Evolutionary conservation across 30 jellyfish, hydroid and myxozoan species (phyloP), one percentile per base, ranked within the genome.

Genomic region (Hydractinia echinata): DNA sequence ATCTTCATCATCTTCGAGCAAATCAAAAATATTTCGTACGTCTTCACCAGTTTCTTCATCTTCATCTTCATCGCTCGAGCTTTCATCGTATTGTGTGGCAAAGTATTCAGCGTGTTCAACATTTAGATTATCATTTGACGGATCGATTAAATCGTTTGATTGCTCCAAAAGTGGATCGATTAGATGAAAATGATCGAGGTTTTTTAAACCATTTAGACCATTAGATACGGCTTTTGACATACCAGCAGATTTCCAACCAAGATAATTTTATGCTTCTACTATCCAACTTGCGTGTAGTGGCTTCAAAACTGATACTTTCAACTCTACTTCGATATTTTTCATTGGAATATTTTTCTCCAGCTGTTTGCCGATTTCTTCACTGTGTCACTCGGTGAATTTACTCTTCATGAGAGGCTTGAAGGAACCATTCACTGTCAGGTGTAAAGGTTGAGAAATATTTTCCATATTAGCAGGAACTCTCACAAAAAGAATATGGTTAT

Each of bases 391-490:
- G 51, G 78, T 67, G 4, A 67, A 67, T 67, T 67, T 67, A 13
- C 78, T 67, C 51, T 67, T 67, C 78, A 67, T 67, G 78, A 67
- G 21, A 15, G 78, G 2, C 78, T 67, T 67, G 19, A 21, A 15
- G 11, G 78, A 67, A 13, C 78, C 78, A 67, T 67, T 67, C 1
- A 73, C 76, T 16, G 74, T 73, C 39, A 73, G 30, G 76, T 73
- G 81, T 0, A 73, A 30, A 10, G 83, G 81, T 30, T 73, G 83
- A 76, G 51, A 73, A 50, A 73, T 21, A 30, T 73, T 73, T 0
- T 81, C 4, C 83, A 73, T 73, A 76, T 73, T 73, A 0, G 83
- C 83, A 30, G 83, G 83, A 50, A 73, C 83, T 50, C 76, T 73
- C 15, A 50, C 20, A 15, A 4, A 50, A 10, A 16, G 76, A 30